Percentiles rank a stretch among this genome's conserved stretches.
Evolutionary conservation across 2,888 invertebrate species (phyloP).

Genomic region (Agriopis leucophaearia): DNA sequence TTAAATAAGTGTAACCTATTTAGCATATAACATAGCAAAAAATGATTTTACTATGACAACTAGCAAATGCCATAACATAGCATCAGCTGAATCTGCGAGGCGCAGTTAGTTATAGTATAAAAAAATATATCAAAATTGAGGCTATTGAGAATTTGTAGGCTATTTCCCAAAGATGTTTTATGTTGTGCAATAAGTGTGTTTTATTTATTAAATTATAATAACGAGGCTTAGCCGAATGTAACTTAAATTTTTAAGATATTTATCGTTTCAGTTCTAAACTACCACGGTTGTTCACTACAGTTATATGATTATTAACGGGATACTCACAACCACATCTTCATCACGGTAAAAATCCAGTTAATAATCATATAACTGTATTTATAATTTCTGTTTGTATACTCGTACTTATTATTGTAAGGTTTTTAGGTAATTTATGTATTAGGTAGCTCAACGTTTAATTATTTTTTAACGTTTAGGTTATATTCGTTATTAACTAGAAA

Average conservation of each 20-base stretch:
- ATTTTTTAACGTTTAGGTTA: background rate
- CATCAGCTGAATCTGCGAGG: background rate
- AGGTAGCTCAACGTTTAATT: background rate
- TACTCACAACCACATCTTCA: too few species aligned
- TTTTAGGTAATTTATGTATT: constrained; percentile 12
- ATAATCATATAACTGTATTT: constrained; percentile 2
- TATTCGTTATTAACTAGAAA: background rate
- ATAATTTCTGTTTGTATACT: constrained; percentile 24
- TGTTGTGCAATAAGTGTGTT: constrained; percentile 52
- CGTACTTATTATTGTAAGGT: constrained; percentile 31
- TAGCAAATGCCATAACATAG: background rate
- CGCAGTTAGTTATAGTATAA: background rate
- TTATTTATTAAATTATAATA: constrained; percentile 41
- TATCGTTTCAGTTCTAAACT: constrained; percentile 23
- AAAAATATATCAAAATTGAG: constrained; percentile 2
- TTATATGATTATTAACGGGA: too few species aligned
- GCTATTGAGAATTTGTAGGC: constrained; percentile 25
- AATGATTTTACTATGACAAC: too few species aligned
- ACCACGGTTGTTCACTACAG: too few species aligned
- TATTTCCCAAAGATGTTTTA: constrained; percentile 33
- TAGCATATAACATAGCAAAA: too few species aligned
- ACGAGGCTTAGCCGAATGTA: constrained; percentile 54
- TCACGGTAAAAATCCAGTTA: too few species aligned
- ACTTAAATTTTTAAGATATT: constrained; percentile 27
- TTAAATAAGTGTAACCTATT: too few species aligned